Evolutionary conservation across 2,888 invertebrate species (phyloP).

Genomic region (Pheosia gnoma): DNA sequence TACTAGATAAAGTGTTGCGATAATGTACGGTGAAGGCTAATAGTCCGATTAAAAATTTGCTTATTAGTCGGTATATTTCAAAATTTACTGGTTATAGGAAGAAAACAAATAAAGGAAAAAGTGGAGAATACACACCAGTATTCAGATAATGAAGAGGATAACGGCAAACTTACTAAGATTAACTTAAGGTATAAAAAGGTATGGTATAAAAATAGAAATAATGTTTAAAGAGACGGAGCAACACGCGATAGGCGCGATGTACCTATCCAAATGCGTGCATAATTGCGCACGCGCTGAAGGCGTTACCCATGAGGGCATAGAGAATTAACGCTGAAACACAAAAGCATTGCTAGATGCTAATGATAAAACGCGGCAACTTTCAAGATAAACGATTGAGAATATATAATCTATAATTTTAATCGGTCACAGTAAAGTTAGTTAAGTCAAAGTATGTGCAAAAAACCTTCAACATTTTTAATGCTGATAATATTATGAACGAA

Average conservation of each 20-base stretch:
- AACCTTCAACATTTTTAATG: neutral
- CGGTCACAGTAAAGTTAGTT: neutral
- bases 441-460: neutral
- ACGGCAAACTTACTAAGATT: too few species aligned
- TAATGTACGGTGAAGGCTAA: slow-evolving; percentile 9
- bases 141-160: too few species aligned
- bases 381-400: slow-evolving; percentile 26
- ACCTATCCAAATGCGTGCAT: slow-evolving; percentile 51
- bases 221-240: slow-evolving; percentile 7
- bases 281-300: slow-evolving; percentile 51
- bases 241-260: slow-evolving; percentile 27
- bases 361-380: slow-evolving; percentile 42
- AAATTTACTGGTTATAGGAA: neutral
- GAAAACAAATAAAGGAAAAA: neutral
- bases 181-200: too few species aligned
- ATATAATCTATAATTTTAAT: neutral
- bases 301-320: slow-evolving; percentile 45
- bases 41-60: neutral
- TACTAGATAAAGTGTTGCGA: slow-evolving; percentile 11
- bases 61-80: too few species aligned
- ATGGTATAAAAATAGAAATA: too few species aligned
- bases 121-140: neutral
- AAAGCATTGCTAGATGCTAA: slow-evolving; percentile 43
- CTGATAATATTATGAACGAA: neutral
- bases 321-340: slow-evolving; percentile 50